These are phyloP conservation scores for Malacoctenus gilli DNA, from an alignment of 2,797 vertebrate species.

Conservation along the genomic window DNA sequence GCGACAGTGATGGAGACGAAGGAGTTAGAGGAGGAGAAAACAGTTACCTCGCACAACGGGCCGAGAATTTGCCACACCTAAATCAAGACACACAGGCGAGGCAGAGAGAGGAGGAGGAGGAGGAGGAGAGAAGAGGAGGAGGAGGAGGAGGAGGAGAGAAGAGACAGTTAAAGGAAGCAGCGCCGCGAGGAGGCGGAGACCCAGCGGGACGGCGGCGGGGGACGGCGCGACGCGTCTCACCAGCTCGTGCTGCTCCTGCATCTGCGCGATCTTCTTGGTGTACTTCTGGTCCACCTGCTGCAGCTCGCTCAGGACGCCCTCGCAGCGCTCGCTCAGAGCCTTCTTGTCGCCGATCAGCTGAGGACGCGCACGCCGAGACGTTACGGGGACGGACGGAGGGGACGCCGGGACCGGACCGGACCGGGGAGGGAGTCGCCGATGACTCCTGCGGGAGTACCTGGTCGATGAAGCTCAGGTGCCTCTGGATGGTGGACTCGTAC, in stretches of 20 bases:
- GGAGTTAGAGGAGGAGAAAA: constrained; percentile 21
- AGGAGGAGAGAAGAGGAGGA: constrained; percentile 19
- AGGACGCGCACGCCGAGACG: accelerated
- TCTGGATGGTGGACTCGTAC: constrained; percentile 92
- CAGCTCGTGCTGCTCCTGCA: constrained; percentile 93
- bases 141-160: constrained; percentile 13
- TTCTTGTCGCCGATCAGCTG: constrained; percentile 96
- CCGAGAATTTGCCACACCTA: constrained; percentile 92
- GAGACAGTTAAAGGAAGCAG: constrained; percentile 57
- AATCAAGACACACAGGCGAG: constrained; percentile 58
- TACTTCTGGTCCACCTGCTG: constrained; percentile 91
- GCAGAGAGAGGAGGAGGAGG: constrained; percentile 12
- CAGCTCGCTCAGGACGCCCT: constrained; percentile 86
- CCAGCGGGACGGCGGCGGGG: too few relatives aligned
- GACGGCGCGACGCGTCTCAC: constrained; percentile 80
- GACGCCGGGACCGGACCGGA: too few relatives aligned
- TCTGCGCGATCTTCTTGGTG: constrained; percentile 86
- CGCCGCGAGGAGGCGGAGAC: constrained; percentile 29
- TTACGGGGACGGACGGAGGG: too few relatives aligned
- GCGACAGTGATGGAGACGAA: too few relatives aligned
- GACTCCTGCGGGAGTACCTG: constrained; percentile 86
- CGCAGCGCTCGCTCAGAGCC: constrained; percentile 88
- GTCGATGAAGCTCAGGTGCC: constrained; percentile 93
- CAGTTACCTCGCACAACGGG: constrained; percentile 91
- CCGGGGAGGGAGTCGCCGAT: too few relatives aligned